Conservation (phyloP, 2,113 vertebrate genomes). For the Alosa alosa region DNA sequence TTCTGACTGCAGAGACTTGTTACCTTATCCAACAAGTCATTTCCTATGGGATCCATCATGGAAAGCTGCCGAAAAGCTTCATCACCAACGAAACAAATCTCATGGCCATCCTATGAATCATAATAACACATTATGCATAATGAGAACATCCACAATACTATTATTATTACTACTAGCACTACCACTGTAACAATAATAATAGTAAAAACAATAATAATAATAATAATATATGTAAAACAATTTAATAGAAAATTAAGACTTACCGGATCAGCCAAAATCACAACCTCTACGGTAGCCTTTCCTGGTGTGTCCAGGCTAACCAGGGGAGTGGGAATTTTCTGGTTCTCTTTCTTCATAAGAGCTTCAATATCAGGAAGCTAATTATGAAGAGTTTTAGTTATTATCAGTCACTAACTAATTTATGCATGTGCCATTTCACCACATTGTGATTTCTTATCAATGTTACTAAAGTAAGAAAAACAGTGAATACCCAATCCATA, state of each 20-base stretch:
- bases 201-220: background rate
- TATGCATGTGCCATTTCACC: background rate
- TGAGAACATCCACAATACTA: too few relatives aligned
- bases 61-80: slow-evolving; percentile 90
- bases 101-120: slow-evolving; percentile 83
- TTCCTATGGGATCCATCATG: slow-evolving; percentile 78
- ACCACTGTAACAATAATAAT: background rate
- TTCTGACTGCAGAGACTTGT: slow-evolving; percentile 12
- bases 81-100: slow-evolving; percentile 96
- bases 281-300: slow-evolving; percentile 94
- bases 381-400: background rate
- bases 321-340: slow-evolving; percentile 87
- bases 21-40: slow-evolving; percentile 83
- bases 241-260: slow-evolving; percentile 59
- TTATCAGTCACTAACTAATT: slow-evolving; percentile 18
- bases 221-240: background rate
- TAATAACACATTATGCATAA: background rate
- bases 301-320: slow-evolving; percentile 94
- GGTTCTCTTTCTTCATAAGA: slow-evolving; percentile 84
- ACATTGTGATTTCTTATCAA: background rate
- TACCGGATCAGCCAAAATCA: slow-evolving; percentile 93
- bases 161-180: too few relatives aligned
- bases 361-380: slow-evolving; percentile 83
- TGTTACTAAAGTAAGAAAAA: background rate
- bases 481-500: background rate